Base-by-base conservation (phyloP, 2,113 vertebrate species). In the Pantherophis guttatus region DNA sequence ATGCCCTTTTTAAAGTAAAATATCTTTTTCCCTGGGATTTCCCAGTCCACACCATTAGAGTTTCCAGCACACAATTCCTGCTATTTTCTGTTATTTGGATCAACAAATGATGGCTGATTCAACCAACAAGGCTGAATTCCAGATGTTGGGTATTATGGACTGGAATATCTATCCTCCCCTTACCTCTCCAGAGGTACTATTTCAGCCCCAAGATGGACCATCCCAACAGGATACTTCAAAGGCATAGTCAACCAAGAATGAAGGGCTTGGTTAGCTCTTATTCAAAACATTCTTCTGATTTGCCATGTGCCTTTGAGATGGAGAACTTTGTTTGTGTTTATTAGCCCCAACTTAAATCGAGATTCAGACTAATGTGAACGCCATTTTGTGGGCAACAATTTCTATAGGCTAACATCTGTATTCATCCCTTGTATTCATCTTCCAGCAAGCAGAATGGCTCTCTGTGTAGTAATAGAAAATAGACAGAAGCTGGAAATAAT, bases 401-500 rank as follows among this genome's bases (percentile, higher is more conserved):
- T 94, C 93, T 93, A 94, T 91, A 88, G 29, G 94, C 94, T 94
- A 94, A 97, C 89, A 95, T 97, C 94, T 92, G 26, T 93, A 57
- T 94, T 97, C 96, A 53, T 95, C 93, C 90, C 92, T 58, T 65
- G 81, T 52, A 95, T 96, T 96, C 95, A 91, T 94, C 94, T 94
- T 96, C 95, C 94, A 93, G 86, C 57, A 81, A 95, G 95, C 94
- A 94, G 93, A 94, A 95, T 87, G 81, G 92, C 89, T 94, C 94
- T 97, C 94, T 93, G 89, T 88, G 93, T 86, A 95, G 96, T 95
- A 96, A 97, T 11, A 97, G 96, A 94, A 96, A 97, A 98, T 95
- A 95, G 95, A 92, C 94, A 95, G 97, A 95, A 95, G 94, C 96
- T 95, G 97, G 95, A 97, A 98, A 98, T 97, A 98, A 98, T 97